Evolutionary conservation across 2,888 invertebrate genomes (phyloP).

Genomic region (Choristoneura rosaceana): DNA sequence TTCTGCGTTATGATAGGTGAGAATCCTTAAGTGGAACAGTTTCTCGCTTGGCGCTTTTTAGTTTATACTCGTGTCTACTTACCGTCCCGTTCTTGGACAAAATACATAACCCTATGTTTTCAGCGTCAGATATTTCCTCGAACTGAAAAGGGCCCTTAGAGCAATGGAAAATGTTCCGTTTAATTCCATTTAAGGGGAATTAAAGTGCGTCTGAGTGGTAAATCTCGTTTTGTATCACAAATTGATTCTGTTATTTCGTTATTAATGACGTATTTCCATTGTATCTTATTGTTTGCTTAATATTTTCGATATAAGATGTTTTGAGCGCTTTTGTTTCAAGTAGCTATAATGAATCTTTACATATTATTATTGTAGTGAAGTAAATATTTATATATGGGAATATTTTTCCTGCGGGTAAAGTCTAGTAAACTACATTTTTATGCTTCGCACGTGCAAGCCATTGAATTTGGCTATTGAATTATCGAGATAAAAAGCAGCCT

Average conservation of each 20-base stretch:
- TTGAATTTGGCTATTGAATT: no score
- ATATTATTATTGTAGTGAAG: no score
- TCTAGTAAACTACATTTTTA: no score
- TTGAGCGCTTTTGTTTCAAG: neutral
- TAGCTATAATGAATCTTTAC: no score
- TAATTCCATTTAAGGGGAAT: conserved; percentile 64
- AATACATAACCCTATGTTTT: conserved; percentile 49
- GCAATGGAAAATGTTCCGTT: conserved; percentile 57
- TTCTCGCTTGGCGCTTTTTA: no score
- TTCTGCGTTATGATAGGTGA: no score
- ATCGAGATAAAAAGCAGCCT: no score
- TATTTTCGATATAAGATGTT: neutral
- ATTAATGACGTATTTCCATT: conserved; percentile 8
- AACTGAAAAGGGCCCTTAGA: conserved; percentile 53
- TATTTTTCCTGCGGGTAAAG: no score
- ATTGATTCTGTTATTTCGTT: conserved; percentile 34
- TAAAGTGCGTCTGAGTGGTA: conserved; percentile 55
- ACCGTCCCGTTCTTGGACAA: conserved; percentile 11
- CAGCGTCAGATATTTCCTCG: conserved; percentile 50
- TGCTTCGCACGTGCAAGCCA: no score
- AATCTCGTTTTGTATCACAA: conserved; percentile 46
- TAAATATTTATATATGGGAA: no score
- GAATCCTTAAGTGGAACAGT: no score
- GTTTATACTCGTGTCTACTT: no score
- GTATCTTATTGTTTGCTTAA: conserved; percentile 4